A percentile compares a stretch with the other conserved stretches of the same genome.
Conservation (phyloP, 2,797 vertebrate genomes). For the Perdix hodgsoniae region DNA sequence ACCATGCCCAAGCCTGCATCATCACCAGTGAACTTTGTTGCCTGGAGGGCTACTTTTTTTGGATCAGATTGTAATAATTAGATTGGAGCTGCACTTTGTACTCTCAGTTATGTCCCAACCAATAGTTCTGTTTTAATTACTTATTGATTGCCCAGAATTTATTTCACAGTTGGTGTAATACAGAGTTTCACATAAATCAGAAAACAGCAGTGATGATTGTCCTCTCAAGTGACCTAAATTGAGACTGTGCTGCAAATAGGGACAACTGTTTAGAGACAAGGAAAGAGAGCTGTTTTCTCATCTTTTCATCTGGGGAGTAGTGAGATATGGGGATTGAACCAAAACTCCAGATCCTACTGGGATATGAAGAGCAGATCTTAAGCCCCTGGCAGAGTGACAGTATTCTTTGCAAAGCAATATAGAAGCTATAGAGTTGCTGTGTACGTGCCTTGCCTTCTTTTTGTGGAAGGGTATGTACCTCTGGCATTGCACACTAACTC, state of each 20-base stretch:
- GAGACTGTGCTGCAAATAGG: background rate
- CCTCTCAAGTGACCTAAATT: background rate
- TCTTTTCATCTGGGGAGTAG: background rate
- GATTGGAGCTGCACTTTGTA: slow-evolving; percentile 23
- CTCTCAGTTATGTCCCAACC: slow-evolving; percentile 4
- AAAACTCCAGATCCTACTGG: background rate
- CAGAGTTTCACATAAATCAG: slow-evolving; percentile 29
- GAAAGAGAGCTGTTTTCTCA: background rate
- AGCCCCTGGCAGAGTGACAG: background rate
- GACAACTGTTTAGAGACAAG: background rate
- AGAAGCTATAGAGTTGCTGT: background rate
- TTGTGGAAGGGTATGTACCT: background rate
- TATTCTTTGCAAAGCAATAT: background rate
- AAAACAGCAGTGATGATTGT: background rate
- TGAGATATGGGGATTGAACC: background rate
- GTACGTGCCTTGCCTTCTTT: background rate
- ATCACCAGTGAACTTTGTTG: slow-evolving; percentile 3
- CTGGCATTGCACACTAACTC: background rate
- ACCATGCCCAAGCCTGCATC: background rate
- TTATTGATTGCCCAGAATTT: slow-evolving; percentile 52
- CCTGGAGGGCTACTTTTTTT: slow-evolving; percentile 8
- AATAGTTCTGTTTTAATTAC: slow-evolving; percentile 67
- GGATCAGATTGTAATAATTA: slow-evolving; percentile 54
- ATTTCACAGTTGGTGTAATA: slow-evolving; percentile 56
- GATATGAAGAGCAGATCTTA: background rate